Evolutionary conservation across 2,888 invertebrate species (phyloP).

Genomic region (Calliphora vomitoria): DNA sequence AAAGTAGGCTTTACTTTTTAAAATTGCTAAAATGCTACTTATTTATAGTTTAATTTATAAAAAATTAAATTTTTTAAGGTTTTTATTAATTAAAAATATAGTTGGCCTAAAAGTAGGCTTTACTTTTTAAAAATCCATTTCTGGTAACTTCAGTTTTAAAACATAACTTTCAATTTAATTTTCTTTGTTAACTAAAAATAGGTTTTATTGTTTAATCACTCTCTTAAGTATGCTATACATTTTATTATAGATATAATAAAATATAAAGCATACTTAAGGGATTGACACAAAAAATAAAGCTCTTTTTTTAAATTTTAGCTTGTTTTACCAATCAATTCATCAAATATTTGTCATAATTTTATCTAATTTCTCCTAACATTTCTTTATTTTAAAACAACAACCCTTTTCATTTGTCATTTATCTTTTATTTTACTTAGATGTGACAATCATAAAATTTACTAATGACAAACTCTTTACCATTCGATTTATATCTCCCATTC

Average conservation of each 20-base stretch:
- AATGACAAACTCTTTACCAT: slow-evolving; percentile 80
- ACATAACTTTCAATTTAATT: too few species aligned
- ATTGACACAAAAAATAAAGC: background rate
- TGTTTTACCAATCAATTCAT: slow-evolving; percentile 47
- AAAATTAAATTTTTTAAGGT: background rate
- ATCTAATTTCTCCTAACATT: background rate
- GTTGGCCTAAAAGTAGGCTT: slow-evolving; percentile 30
- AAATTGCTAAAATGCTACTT: too few species aligned
- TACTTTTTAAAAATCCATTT: background rate
- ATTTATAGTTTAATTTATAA: too few species aligned
- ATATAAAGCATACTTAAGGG: slow-evolving; percentile 19
- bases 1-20: too few species aligned
- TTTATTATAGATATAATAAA: background rate
- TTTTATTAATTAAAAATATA: too few species aligned
- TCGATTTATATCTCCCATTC: slow-evolving; percentile 74
- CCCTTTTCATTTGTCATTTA: slow-evolving; percentile 80
- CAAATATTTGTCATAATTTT: slow-evolving; percentile 8
- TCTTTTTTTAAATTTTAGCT: too few species aligned
- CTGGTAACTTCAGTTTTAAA: too few species aligned
- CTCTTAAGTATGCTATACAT: background rate
- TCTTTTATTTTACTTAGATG: slow-evolving; percentile 67
- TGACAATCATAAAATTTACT: slow-evolving; percentile 79
- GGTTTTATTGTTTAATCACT: background rate
- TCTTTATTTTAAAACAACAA: slow-evolving; percentile 43
- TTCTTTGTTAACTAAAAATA: background rate